A percentile compares a stretch with the other conserved stretches of the same genome.
phyloP scores from a whole-genome alignment of 1,140 invertebrate genomes.

The Macrocentrus cingulum region DNA sequence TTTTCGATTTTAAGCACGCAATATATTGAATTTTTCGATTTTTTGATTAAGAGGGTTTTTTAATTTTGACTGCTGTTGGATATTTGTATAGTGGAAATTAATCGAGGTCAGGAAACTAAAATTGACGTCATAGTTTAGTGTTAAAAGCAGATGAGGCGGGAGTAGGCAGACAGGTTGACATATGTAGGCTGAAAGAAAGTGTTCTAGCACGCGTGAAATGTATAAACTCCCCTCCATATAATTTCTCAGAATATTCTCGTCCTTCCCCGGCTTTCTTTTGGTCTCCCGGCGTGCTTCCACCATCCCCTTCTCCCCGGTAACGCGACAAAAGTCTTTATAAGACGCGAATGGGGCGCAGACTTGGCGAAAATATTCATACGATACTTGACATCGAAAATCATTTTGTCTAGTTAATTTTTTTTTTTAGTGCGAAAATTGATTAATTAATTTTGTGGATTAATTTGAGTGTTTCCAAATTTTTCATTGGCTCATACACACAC shows the following conservation, averaged over 20 bases:
- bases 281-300: not conserved
- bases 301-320: not conserved
- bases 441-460: too few species aligned
- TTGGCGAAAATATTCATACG: conserved; percentile 7
- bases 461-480: too few species aligned
- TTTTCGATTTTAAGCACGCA: too few species aligned
- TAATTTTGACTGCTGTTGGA: too few species aligned
- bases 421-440: not conserved
- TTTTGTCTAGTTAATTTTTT: not conserved
- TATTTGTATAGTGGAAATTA: too few species aligned
- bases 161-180: not conserved
- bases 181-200: not conserved
- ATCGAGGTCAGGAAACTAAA: too few species aligned
- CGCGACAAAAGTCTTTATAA: conserved; percentile 11
- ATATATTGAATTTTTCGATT: too few species aligned
- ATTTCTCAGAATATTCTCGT: not conserved
- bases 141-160: too few species aligned
- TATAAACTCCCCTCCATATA: not conserved
- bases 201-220: not conserved
- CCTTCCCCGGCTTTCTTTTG: not conserved
- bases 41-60: too few species aligned
- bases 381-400: not conserved
- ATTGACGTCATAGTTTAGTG: too few species aligned
- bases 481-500: too few species aligned
- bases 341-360: not conserved